These are phyloP conservation scores for Mormoops blainvillei DNA, from an alignment of 2,113 vertebrate species.

Conservation along the genomic window DNA sequence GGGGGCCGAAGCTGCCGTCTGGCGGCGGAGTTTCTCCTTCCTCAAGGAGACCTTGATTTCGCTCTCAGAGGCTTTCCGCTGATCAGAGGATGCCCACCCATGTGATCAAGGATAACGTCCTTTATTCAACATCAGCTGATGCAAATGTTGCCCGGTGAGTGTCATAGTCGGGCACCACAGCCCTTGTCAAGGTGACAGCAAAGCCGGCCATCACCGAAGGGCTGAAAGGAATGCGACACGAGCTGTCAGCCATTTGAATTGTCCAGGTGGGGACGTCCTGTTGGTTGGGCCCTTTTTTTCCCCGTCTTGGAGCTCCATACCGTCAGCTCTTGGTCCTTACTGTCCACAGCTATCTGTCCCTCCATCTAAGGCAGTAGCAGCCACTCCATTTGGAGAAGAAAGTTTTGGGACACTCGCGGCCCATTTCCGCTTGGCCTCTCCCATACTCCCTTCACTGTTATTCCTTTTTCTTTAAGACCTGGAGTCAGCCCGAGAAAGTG, in stretches of 20 bases:
- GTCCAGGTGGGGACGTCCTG: background rate
- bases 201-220: rapidly evolving
- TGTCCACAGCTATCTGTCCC: background rate
- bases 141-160: background rate
- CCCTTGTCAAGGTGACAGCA: background rate
- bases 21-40: background rate
- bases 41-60: background rate
- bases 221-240: background rate
- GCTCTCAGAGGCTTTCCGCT: background rate
- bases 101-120: background rate
- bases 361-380: background rate
- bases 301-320: background rate
- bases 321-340: background rate
- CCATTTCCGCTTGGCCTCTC: background rate
- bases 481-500: background rate
- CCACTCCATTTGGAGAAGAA: background rate
- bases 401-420: background rate
- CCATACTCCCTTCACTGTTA: background rate
- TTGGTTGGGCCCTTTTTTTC: background rate
- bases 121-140: background rate
- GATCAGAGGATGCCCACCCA: background rate
- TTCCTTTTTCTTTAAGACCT: background rate
- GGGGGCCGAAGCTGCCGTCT: background rate
- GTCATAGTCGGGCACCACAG: background rate
- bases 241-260: background rate